These are phyloP conservation scores for Emesis russula DNA, from an alignment of 2,888 invertebrate species.

Conservation along the genomic window DNA sequence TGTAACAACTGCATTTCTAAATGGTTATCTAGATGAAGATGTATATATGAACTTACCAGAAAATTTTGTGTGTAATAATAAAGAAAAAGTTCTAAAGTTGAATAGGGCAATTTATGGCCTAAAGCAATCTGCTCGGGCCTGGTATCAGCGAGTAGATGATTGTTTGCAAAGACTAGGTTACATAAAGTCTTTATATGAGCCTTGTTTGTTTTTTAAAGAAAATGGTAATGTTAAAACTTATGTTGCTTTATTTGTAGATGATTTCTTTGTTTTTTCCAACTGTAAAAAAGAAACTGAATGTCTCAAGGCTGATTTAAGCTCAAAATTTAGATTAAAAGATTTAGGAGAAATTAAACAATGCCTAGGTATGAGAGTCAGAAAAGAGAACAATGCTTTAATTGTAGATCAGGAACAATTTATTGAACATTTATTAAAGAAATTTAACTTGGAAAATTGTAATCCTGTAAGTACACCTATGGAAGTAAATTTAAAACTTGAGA, in stretches of 20 bases:
- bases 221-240: not conserved
- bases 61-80: too few relatives aligned
- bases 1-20: too few relatives aligned
- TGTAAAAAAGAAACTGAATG: not conserved
- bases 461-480: conserved; percentile 45
- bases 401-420: not conserved
- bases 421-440: not conserved
- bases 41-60: too few relatives aligned
- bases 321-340: not conserved
- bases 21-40: too few relatives aligned
- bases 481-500: conserved; percentile 33
- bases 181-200: not conserved
- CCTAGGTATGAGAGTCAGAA: conserved; percentile 35
- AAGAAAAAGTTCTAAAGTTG: too few relatives aligned
- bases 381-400: conserved; percentile 5
- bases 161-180: too few relatives aligned
- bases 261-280: not conserved
- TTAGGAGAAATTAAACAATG: not conserved
- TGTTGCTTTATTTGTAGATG: not conserved
- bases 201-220: not conserved
- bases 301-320: not conserved
- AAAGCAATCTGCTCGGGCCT: too few relatives aligned
- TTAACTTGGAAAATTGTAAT: not conserved
- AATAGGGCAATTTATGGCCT: too few relatives aligned
- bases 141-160: too few relatives aligned